Evolutionary conservation across 2,888 invertebrate species (phyloP), one percentile per base, ranked within the genome.

Genomic region (Steinernema scapterisci): DNA sequence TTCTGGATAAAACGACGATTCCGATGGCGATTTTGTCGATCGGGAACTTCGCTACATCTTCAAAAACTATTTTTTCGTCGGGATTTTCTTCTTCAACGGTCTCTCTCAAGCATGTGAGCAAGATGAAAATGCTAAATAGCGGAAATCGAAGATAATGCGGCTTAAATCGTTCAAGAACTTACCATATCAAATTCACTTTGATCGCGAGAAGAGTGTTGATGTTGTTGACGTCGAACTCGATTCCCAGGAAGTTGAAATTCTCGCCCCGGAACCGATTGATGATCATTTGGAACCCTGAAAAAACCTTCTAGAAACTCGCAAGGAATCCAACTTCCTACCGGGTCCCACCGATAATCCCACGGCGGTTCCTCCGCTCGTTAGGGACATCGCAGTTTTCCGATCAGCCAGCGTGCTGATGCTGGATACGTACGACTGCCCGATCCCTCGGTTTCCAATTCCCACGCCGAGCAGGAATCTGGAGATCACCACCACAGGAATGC

Each of bases 141-240:
- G 3, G 5, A 38, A 38, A 38, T 9, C 19, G 63, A 7, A 2
- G 16, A 16, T 31, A 27, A 16, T 25, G 6, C 48, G 48, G 5
- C 5, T 48, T 7, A 13, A 13, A 1, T 31, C 63, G 2, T 27
- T 48, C 38, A 38, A 38, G 38, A n/a, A 16, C 38, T 16, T 16
- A 63, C 63, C 63, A 63, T 5, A 63, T 25, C 16, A 63, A 11
- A 25, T 63, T 63, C 31, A 27, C 27, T 16, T 7, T 9, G 5
- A 63, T 63, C 25, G 27, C 63, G 7, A 63, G 6, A 25, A 63
- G 3, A 16, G 31, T 27, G 38, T 63, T 63, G 31, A 63, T 16
- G 63, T 63, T 63, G 63, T 63, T 63, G 16, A 63, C 31, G n/a
- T 63, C 63, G 31, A 63, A 27, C n/a, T 63, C 63, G 16, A 63